A percentile compares a stretch with the other conserved stretches of the same genome.
Conservation (phyloP, 2,888 invertebrate species). For the Harpagoxenus sublaevis region DNA sequence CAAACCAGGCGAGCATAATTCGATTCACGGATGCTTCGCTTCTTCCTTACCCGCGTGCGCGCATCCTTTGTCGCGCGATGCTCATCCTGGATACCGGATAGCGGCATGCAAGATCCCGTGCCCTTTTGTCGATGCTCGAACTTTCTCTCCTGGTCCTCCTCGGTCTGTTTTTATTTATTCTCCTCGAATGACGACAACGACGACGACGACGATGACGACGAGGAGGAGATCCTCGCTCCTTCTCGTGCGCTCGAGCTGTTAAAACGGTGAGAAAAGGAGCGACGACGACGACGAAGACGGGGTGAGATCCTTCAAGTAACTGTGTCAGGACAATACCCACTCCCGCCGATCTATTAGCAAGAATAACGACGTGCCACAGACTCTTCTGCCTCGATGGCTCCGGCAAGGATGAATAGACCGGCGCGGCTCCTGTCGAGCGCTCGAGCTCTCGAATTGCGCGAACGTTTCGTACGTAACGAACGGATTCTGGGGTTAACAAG, state of each 20-base stretch:
- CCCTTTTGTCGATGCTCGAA: conserved; percentile 69
- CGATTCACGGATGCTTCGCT: conserved; percentile 76
- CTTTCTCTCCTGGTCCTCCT: conserved; percentile 57
- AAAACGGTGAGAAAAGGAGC: conserved; percentile 58
- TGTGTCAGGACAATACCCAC: conserved; percentile 75
- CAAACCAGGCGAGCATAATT: conserved; percentile 81
- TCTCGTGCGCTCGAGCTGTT: conserved; percentile 54
- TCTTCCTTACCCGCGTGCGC: conserved; percentile 63
- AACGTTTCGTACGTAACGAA: conserved; percentile 39
- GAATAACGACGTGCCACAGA: conserved; percentile 77
- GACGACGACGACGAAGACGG: conserved; percentile 19
- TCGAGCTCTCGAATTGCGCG: conserved; percentile 37
- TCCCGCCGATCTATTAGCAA: conserved; percentile 82
- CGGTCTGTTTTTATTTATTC: conserved; percentile 47
- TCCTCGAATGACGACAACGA: conserved; percentile 14
- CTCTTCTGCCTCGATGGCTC: conserved; percentile 62
- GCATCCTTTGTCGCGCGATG: conserved; percentile 66
- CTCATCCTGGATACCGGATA: conserved; percentile 68
- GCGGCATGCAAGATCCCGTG: conserved; percentile 45
- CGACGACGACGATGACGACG: conserved; percentile 1
- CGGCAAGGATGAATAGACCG: conserved; percentile 51
- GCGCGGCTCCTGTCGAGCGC: conserved; percentile 32
- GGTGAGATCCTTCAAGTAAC: conserved; percentile 68
- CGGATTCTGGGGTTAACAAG: conserved; percentile 51
- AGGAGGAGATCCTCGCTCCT: neutral